A percentile compares a stretch with the other conserved stretches of the same genome.
Conservation (phyloP, 2,888 invertebrate genomes). For the Elysia crispata region DNA sequence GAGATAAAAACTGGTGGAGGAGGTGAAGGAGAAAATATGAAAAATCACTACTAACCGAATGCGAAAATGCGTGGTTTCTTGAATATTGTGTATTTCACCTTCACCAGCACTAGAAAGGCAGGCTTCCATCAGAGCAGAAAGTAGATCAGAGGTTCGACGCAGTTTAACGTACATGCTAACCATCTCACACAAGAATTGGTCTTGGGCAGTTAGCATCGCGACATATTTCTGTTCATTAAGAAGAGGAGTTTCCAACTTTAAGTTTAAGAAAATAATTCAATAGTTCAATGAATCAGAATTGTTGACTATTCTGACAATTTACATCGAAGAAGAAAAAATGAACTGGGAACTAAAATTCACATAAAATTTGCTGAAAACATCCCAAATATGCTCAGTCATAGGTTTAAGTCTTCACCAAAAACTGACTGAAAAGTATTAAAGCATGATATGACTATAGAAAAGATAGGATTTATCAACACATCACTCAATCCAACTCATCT, state of each 20-base stretch:
- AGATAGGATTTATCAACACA: too few relatives aligned
- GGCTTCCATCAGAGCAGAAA: constrained; percentile 10
- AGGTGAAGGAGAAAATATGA: background rate
- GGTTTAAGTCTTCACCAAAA: too few relatives aligned
- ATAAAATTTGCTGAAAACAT: too few relatives aligned
- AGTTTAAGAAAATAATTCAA: too few relatives aligned
- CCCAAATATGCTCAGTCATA: too few relatives aligned
- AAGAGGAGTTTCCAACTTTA: too few relatives aligned
- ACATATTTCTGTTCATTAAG: constrained; percentile 23
- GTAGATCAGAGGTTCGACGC: constrained; percentile 32
- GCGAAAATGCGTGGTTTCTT: constrained; percentile 16
- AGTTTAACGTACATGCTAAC: constrained; percentile 40
- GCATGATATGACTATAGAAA: too few relatives aligned
- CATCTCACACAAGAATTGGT: constrained; percentile 30
- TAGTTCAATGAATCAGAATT: background rate
- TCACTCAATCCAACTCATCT: too few relatives aligned
- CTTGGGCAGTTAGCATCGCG: constrained; percentile 13
- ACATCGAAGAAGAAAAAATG: too few relatives aligned
- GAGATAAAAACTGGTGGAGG: background rate
- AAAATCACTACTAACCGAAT: constrained; percentile 10
- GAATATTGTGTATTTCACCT: background rate
- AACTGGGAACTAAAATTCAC: too few relatives aligned
- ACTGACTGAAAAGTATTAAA: too few relatives aligned
- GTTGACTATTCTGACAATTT: too few relatives aligned
- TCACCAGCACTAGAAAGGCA: background rate